Evolutionary conservation across 2,888 invertebrate genomes (phyloP), one percentile per base, ranked within the genome.

Genomic region (Acanthosepion pharaonis): DNA sequence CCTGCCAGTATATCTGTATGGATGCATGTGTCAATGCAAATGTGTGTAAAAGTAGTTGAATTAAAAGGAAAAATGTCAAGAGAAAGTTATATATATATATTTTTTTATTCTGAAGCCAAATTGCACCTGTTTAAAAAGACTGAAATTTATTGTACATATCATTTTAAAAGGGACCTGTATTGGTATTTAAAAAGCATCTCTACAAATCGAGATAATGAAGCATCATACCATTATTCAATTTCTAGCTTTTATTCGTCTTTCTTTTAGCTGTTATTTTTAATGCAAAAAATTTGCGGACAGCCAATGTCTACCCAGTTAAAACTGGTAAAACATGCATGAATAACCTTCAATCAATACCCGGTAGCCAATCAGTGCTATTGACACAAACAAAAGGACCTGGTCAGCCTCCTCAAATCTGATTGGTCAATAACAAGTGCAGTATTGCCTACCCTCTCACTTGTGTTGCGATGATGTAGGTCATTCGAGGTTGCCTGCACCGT

Each of bases 371-470:
- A 78, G 78, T 33, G 33, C n/a, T 78, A n/a, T 78, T 78, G 78
- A 78, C 78, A 78, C 78, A 78, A n/a, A n/a, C n/a, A 78, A n/a
- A 78, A 78, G n/a, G n/a, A 78, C n/a, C 33, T n/a, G 78, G n/a
- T 78, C n/a, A 33, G n/a, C 78, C n/a, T 78, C n/a, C n/a, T 9
- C n/a, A n/a, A 78, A 15, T n/a, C n/a, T 78, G 78, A 78, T 78
- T 78, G 78, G 78, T 78, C 78, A 78, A n/a, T 78, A 78, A n/a
- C 78, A 78, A 78, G n/a, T 78, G n/a, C n/a, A 78, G 78, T 33
- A n/a, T n/a, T 78, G 78, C n/a, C n/a, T 15, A 78, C 78, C n/a
- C 78, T n/a, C 15, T 78, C n/a, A 15, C 33, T n/a, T 78, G 9
- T n/a, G n/a, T 20, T 20, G 59, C 59, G 15, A n/a, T n/a, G 78